phyloP scores from a whole-genome alignment of 2,113 vertebrate species.

The Hypomesus transpacificus region DNA sequence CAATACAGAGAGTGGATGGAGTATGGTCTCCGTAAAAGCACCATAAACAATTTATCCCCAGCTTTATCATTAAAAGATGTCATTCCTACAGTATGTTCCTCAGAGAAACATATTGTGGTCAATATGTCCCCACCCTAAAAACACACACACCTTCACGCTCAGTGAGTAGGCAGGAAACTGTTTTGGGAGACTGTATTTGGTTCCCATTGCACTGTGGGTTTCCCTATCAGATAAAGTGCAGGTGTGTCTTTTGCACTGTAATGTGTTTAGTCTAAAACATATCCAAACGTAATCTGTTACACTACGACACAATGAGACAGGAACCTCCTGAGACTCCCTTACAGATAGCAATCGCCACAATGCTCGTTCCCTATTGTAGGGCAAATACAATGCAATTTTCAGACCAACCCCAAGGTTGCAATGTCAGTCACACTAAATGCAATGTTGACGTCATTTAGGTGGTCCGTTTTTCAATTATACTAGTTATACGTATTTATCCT shows the following conservation, averaged over 20 bases:
- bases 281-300: slow-evolving; percentile 56
- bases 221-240: slow-evolving; percentile 80
- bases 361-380: slow-evolving; percentile 54
- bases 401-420: neutral
- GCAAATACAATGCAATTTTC: slow-evolving; percentile 46
- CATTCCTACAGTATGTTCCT: slow-evolving; percentile 32
- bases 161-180: slow-evolving; percentile 52
- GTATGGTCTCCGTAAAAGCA: slow-evolving; percentile 60
- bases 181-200: slow-evolving; percentile 57
- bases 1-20: slow-evolving; percentile 58
- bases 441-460: too few species aligned
- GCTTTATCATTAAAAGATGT: slow-evolving; percentile 73
- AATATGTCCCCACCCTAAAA: slow-evolving; percentile 38
- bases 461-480: too few species aligned
- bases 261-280: slow-evolving; percentile 85
- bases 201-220: slow-evolving; percentile 61
- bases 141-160: slow-evolving; percentile 1
- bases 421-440: too few species aligned
- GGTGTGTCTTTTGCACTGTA: slow-evolving; percentile 78
- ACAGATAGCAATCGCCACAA: slow-evolving; percentile 58
- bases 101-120: slow-evolving; percentile 51
- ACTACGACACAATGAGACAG: slow-evolving; percentile 62
- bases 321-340: slow-evolving; percentile 46
- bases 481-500: too few species aligned
- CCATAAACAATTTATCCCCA: slow-evolving; percentile 77